A percentile compares a stretch with the other conserved stretches of the same genome.
Conservation (phyloP, 2,113 vertebrate species). For the Upupa epops region DNA sequence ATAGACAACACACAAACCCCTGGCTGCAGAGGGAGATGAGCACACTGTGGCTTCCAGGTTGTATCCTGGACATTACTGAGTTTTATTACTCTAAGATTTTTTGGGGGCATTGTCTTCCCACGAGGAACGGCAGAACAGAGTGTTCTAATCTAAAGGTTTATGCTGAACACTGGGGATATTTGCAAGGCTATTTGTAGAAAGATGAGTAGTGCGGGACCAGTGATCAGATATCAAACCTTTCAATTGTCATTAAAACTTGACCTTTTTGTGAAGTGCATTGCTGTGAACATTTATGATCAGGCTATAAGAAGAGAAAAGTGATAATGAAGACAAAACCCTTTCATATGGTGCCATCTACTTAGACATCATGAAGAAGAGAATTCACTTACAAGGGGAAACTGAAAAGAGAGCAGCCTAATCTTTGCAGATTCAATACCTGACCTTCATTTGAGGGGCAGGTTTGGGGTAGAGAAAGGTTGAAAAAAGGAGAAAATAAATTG, state of each 20-base stretch:
- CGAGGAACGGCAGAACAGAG: not conserved
- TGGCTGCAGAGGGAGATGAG: not conserved
- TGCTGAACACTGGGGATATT: constrained; percentile 34
- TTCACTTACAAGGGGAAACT: constrained; percentile 43
- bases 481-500: not conserved
- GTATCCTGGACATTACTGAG: not conserved
- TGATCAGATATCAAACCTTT: constrained; percentile 41
- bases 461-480: not conserved
- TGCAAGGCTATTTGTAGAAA: constrained; percentile 51
- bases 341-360: constrained; percentile 52
- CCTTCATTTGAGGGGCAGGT: not conserved
- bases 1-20: not conserved
- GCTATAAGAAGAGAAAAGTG: constrained; percentile 59
- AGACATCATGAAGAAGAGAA: constrained; percentile 25
- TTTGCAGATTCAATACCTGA: constrained; percentile 16
- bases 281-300: constrained; percentile 69
- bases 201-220: not conserved
- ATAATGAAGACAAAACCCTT: constrained; percentile 61
- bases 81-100: not conserved
- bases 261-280: constrained; percentile 50
- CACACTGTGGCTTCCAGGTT: not conserved
- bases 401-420: constrained; percentile 8
- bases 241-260: constrained; percentile 51
- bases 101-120: not conserved
- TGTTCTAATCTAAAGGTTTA: constrained; percentile 28